Conservation (phyloP, 2,888 invertebrate species). For the Blastobasis lacticolella region DNA sequence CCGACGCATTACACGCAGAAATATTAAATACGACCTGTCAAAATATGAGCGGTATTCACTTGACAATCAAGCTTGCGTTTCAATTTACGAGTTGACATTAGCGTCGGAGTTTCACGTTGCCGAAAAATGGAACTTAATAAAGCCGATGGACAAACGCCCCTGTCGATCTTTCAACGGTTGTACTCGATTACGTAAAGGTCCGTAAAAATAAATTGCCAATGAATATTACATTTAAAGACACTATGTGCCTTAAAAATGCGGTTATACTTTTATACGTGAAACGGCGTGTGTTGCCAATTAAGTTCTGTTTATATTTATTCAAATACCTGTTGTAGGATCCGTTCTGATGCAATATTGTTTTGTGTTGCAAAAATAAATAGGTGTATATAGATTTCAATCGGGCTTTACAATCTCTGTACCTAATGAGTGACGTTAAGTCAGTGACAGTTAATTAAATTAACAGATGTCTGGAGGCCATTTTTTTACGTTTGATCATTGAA, state of each 20-base stretch:
- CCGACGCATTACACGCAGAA: constrained; percentile 18
- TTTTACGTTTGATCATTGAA: constrained; percentile 6
- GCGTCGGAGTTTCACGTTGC: background rate
- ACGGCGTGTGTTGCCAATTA: too few species aligned
- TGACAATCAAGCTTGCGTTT: background rate
- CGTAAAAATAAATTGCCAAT: background rate
- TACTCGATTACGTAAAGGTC: too few species aligned
- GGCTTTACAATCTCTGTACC: too few species aligned
- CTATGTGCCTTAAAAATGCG: too few species aligned
- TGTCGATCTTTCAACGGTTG: too few species aligned
- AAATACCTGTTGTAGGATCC: background rate
- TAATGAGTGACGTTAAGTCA: too few species aligned
- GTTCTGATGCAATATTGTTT: background rate
- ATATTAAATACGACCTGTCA: constrained; percentile 18
- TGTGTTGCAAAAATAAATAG: background rate
- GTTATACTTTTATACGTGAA: too few species aligned
- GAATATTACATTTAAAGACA: background rate
- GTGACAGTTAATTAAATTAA: too few species aligned
- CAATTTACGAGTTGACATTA: background rate
- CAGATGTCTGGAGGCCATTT: too few species aligned
- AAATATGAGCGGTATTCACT: constrained; percentile 17
- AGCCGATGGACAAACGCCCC: background rate
- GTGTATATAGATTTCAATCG: too few species aligned
- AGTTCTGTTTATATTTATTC: background rate
- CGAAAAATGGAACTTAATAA: background rate